Base-by-base conservation (phyloP, 2,113 vertebrate genomes). In the Cephalopholis sonnerati region DNA sequence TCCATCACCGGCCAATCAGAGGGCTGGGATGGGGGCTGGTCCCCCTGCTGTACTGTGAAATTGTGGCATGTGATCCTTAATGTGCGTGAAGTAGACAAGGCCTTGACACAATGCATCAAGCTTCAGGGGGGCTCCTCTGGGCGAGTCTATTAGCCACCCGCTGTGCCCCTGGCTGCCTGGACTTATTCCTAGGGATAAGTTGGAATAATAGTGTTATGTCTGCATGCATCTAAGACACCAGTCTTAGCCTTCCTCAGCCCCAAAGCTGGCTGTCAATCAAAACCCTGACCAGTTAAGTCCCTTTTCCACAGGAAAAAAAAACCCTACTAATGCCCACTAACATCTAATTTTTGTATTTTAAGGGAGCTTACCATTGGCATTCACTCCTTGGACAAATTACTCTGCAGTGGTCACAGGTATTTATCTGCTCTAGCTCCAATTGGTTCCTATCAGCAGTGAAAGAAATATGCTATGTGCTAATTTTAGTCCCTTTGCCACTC, bases 61-160 rank as follows among this genome's bases (percentile, higher is more conserved):
- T 96, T 93, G 95, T 92, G 92, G 92, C 93, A 94, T 95, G 93
- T 95, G 95, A 96, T 95, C 93, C 92, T 93, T 95, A 96, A 96
- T 95, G 93, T 92, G 94, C 90, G 83, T 95, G 94, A 95, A 95
- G 94, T 95, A 95, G 93, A 95, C 94, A 94, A 94, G 94, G 89
- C 91, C 88, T 86, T 91, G 89, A 94, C 94, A 95, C 94, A 94
- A 95, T 93, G 89, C 89, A 92, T 88, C 61, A 66, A 79, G 89
- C 90, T 80, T 92, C 83, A 72, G 92, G 93, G 93, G 93, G 89
- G 87, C 85, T 87, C 68, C 91, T 86, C 85, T 88, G 89, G 83
- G 91, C 74, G 75, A 87, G 92, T 92, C 94, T 93, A 94, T 95
- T 95, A 95, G 91, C 91, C 90, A 67, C 94, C 93, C 6, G 82